Base-by-base conservation (phyloP, 2,888 invertebrate species). In the Dione vanillae region DNA sequence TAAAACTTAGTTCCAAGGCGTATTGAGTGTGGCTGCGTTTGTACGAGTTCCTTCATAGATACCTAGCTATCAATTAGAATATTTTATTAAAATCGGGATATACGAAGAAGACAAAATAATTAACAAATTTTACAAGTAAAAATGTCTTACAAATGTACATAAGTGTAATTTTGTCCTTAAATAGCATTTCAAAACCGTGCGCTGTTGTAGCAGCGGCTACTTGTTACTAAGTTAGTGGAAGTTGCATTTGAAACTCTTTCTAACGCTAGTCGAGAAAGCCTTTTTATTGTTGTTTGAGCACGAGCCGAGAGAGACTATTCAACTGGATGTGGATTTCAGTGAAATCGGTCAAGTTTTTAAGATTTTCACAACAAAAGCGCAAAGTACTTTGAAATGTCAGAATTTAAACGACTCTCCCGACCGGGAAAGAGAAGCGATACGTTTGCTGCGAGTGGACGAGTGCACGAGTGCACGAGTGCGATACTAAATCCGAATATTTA, bases 261-360 rank as follows among this genome's bases (percentile, higher is more conserved):
- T 66, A 72, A 70, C 49, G 62, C 56, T 41, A 37, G 61, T 67
- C 66, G 47, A 35, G 37, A 72, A 70, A 66, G 70, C 62, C 66
- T 58, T 65, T 67, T 45, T 45, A 52, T 47, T 45, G 64, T 61
- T 61, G 61, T 61, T 35, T 43, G 45, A 61, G 27, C 43, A 20
- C 59, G 41, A 43, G 59, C 59, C 59, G 56, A 56, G 56, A 56
- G 40, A 12, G 37, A 49, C 64, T 27, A 61, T 61, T 64, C 64
- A 64, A 51, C 49, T 40, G 19, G 19, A 64, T 51, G 51, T 51
- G 64, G 64, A 54, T 64, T 62, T 52, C 27, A 64, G 54, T 64
- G 69, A 69, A 69, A 64, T 69, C 69, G 69, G 69, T 64, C 69
- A 69, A 69, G 69, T 69, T 69, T 64, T 47, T 54, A 64, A 69